A percentile compares a stretch with the other conserved stretches of the same genome.
Evolutionary conservation across 2,888 invertebrate species (phyloP).

Genomic region (Drosophila ochracea): DNA sequence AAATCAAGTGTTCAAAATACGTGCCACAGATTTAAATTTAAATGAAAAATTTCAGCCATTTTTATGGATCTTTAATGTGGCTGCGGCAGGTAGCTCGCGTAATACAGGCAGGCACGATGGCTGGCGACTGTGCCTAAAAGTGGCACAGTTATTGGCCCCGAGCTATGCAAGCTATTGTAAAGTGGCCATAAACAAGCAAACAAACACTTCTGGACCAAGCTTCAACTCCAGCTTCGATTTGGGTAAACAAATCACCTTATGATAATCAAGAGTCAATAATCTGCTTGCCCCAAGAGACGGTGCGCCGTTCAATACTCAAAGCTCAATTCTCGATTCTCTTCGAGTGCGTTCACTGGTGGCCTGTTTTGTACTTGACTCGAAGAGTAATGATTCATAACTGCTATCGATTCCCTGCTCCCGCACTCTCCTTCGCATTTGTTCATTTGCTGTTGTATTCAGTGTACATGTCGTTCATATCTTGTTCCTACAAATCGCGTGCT

Average conservation of each 20-base stretch:
- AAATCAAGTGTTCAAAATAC: conserved; percentile 50
- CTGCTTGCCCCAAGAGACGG: conserved; percentile 31
- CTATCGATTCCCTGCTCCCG: conserved; percentile 6
- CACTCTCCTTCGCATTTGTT: conserved; percentile 37
- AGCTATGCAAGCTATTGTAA: conserved; percentile 27
- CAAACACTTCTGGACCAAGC: conserved; percentile 58
- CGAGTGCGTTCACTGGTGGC: conserved; percentile 52
- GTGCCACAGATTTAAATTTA: conserved; percentile 60
- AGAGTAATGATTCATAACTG: conserved; percentile 74
- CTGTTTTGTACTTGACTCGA: conserved; percentile 54
- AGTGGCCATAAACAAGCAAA: conserved; percentile 57
- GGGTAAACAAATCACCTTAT: conserved; percentile 64
- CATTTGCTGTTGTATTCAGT: conserved; percentile 72
- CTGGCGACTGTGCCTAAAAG: conserved; percentile 49
- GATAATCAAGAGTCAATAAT: conserved; percentile 76
- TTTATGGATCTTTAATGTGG: conserved; percentile 69
- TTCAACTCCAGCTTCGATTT: conserved; percentile 41
- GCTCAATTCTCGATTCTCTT: conserved; percentile 2
- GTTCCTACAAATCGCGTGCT: conserved; percentile 79
- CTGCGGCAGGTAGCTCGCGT: conserved; percentile 50
- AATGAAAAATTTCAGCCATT: conserved; percentile 53
- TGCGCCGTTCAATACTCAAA: conserved; percentile 1
- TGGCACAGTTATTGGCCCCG: conserved; percentile 60
- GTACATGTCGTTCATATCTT: conserved; percentile 80
- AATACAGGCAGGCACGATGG: conserved; percentile 62